Base-by-base conservation (phyloP, 1,140 invertebrate genomes). In the Pogonomyrmex barbatus region DNA sequence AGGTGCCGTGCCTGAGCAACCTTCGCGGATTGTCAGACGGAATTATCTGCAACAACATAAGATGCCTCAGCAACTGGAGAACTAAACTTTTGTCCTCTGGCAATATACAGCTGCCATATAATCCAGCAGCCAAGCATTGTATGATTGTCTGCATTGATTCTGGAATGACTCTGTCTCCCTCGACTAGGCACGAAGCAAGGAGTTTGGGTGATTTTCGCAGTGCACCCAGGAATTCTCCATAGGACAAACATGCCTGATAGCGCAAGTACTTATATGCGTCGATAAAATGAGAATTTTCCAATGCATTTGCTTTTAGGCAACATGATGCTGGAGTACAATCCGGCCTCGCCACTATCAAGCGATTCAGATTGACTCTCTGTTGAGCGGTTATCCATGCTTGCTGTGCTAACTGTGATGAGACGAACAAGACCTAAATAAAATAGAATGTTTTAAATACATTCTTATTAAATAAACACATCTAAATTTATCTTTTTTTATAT, bases 301-400 rank as follows among this genome's bases (percentile, higher is more conserved):
- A 95, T 60, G 96, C 94, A 93, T 97, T 98, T 8, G 98, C 97
- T 89, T 96, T 96, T 82, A 97, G 96, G 93, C 97, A 98, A 92
- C 97, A 98, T 50, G 96, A 95, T 73, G 97, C 96, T 2, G 97
- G 97, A 50, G 97, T 96, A 52, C 96, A 96, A 91, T 98, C 97
- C 50, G 96, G 96, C 85, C 96, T 95, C 8, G 97, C 96, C 24
- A 97, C 95, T 67, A 99, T 97, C 83, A 99, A 94, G 86, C 96
- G 96, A 90, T 98, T 97, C 4, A 99, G 95, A 93, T 98, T 98
- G 52, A 97, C 96, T 87, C 98, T 96, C 94, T 99, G 98, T 93
- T 98, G 98, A 3, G 97, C 97, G 62, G 97, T 98, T 77, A 99
- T 97, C 98, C 98, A 99, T 45, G 98, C 97, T 88, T 97, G 96